Evolutionary conservation across 1,140 invertebrate species (phyloP), one percentile per base, ranked within the genome.

Genomic region (Trichogramma pretiosum): DNA sequence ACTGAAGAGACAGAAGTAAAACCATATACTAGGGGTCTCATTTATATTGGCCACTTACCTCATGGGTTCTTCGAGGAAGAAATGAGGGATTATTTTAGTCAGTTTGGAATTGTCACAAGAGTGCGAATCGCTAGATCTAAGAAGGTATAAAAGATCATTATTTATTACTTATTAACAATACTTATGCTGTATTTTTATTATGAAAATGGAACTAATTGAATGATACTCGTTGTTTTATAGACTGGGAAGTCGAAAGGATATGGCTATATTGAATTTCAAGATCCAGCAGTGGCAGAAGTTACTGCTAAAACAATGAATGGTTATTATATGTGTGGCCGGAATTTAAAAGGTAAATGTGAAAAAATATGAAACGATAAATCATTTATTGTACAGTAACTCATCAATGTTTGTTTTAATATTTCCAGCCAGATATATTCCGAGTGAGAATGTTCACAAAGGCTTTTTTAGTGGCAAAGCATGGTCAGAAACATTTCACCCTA

Each of bases 301-400:
- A 93, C 85, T 7, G 91, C 92, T 13, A 87, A 95, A 54, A 85
- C 91, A 2, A 97, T 96, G 92, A 87, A 97, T 64, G 95, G 96
- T 71, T 97, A 98, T 72, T 68, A 97, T 0, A 93, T 97, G 87
- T 88, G 82, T 62, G 79, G 87, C 39, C 77, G 79, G 64, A 62
- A 87, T 14, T 53, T 91, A 9, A 84, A 85, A 75, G 81, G 74
- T 76, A 65, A 38, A 35, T 46, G 3, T 46, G 21, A 32, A 32
- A 36, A 57, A 58, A 49, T 41, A 19, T n/a, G n/a, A n/a, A n/a
- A n/a, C n/a, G n/a, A n/a, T n/a, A n/a, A n/a, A n/a, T n/a, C n/a
- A n/a, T n/a, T n/a, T n/a, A n/a, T n/a, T n/a, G n/a, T n/a, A n/a
- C n/a, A n/a, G 45, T 50, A n/a, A n/a, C n/a, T n/a, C n/a, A n/a